These are phyloP conservation scores for Pectinophora gossypiella DNA, from an alignment of 1,140 invertebrate genomes.

Conservation along the genomic window DNA sequence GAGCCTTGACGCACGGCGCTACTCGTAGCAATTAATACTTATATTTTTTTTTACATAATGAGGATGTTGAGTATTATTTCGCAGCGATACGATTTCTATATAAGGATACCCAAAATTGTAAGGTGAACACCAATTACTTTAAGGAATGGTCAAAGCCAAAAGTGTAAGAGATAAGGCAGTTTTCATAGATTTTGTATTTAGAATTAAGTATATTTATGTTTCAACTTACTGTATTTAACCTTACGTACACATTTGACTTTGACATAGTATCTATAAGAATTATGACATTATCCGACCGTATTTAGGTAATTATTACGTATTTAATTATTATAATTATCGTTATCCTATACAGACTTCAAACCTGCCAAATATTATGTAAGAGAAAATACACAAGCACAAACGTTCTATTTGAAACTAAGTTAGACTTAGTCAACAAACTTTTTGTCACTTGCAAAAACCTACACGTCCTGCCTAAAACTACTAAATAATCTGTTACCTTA, in stretches of 20 bases:
- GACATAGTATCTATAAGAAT: neutral
- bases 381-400: conserved; percentile 33
- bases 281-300: too few relatives aligned
- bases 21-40: too few relatives aligned
- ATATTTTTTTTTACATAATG: too few relatives aligned
- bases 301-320: too few relatives aligned
- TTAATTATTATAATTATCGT: too few relatives aligned
- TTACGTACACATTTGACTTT: conserved; percentile 5
- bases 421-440: too few relatives aligned
- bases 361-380: conserved; percentile 63
- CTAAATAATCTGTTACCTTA: too few relatives aligned
- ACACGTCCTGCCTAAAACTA: too few relatives aligned
- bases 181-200: neutral
- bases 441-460: too few relatives aligned
- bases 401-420: too few relatives aligned
- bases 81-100: neutral
- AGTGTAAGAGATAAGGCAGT: neutral
- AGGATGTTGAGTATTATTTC: neutral
- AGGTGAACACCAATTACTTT: conserved; percentile 47
- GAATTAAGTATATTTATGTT: neutral
- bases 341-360: conserved; percentile 42
- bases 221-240: neutral
- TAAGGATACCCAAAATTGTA: conserved; percentile 25
- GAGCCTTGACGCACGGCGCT: too few relatives aligned
- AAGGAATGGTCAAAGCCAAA: conserved; percentile 5